Base-by-base conservation (phyloP, 2,888 invertebrate species). In the Rhabditoides inermis region DNA sequence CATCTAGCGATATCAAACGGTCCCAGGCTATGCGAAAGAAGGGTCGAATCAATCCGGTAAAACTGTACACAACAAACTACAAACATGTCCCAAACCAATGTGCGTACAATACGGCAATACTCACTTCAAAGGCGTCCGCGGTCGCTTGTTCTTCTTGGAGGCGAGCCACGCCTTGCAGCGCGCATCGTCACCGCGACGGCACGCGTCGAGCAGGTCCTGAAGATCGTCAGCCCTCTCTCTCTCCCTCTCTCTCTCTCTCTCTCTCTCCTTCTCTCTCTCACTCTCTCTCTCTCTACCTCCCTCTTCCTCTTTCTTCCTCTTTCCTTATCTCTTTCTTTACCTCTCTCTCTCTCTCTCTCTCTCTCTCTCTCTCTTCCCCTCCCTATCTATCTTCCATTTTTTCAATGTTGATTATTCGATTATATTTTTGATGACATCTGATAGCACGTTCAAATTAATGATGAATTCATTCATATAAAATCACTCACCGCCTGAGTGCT, bases 151-250 rank as follows among this genome's bases (percentile, higher is more conserved):
- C 35, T 55, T 60, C 45, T 63, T 69, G 5, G 57, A 51, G 20
- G 57, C 51, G 15, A 72, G 52, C 50, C 65, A 70, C 7, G 52
- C 46, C 1, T 60, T 58, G 23, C 69, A 66, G 53, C 61, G 61
- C 45, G 65, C 63, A 36, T 62, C 57, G 37, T 71, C 65, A 15
- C 71, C 71, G 27, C 58, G 51, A 26, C 65, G 58, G 45, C 71
- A 71, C 25, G 63, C 56, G 3, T 72, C 69, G 55, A 72, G 66
- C 22, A 72, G 54, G 37, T 72, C 72, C 55, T n/a, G n/a, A n/a
- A n/a, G n/a, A n/a, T n/a, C n/a, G n/a, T n/a, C n/a, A n/a, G n/a
- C 22, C 15, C 18, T 25, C 32, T 35, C 36, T 48, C 26, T 45
- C 10, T 44, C 39, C 20, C 22, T 28, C 44, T 35, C 32, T 25